Evolutionary conservation across 1,140 invertebrate genomes (phyloP).

Genomic region (Neodiprion pinetum): DNA sequence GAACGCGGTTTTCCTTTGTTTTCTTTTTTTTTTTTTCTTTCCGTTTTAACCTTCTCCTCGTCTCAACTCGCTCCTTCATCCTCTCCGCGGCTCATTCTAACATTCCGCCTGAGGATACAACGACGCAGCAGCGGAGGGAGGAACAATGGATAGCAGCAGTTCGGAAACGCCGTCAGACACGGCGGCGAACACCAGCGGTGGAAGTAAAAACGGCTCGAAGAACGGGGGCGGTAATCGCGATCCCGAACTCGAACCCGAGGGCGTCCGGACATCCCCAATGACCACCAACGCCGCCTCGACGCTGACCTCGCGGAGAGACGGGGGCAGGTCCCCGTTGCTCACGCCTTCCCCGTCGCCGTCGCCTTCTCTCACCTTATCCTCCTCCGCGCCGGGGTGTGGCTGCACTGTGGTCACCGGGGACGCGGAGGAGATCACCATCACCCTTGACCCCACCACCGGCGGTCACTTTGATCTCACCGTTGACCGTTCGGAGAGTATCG

Average conservation of each 20-base stretch:
- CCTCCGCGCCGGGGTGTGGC: conserved; percentile 68
- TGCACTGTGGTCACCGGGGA: conserved; percentile 54
- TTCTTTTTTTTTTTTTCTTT: conserved; percentile 4
- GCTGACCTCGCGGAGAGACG: conserved; percentile 11
- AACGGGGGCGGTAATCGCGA: conserved; percentile 23
- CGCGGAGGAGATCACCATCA: conserved; percentile 76
- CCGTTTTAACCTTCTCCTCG: conserved; percentile 5
- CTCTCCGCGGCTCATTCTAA: too few relatives aligned
- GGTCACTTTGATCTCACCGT: conserved; percentile 86
- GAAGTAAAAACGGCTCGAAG: conserved; percentile 33
- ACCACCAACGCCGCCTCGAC: conserved; percentile 10
- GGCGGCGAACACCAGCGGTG: conserved; percentile 40
- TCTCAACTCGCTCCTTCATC: not conserved
- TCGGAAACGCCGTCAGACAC: conserved; percentile 41
- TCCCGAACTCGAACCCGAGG: conserved; percentile 20
- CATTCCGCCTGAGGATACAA: too few relatives aligned
- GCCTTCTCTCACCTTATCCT: conserved; percentile 29
- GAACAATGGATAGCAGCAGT: conserved; percentile 47
- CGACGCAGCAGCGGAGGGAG: conserved; percentile 20
- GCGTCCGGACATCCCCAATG: conserved; percentile 13
- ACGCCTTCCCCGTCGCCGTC: conserved; percentile 23
- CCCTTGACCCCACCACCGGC: conserved; percentile 88
- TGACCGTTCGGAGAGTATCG: conserved; percentile 79
- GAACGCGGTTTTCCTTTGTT: not conserved
- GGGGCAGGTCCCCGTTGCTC: conserved; percentile 20